Conservation (phyloP, 1,140 invertebrate species). For the Drosophila nasuta region DNA sequence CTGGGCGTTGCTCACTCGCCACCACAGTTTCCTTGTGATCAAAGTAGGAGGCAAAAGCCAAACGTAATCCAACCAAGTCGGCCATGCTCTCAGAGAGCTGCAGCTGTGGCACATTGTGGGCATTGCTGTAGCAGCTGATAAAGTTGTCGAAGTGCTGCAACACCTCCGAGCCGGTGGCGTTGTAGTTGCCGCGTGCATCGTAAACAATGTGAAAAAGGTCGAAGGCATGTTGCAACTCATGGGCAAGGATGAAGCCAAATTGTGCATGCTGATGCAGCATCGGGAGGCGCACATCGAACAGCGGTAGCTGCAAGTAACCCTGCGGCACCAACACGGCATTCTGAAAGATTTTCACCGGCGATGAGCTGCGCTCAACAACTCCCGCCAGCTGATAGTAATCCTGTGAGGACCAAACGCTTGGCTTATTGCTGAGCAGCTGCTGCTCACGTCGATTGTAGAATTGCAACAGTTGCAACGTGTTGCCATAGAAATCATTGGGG, state of each 20-base stretch:
- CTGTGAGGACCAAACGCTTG: not conserved
- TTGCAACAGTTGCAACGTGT: conserved; percentile 55
- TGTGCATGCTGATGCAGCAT: conserved; percentile 54
- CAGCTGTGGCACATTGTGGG: conserved; percentile 10
- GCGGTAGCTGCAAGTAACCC: conserved; percentile 60
- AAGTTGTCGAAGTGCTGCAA: conserved; percentile 53
- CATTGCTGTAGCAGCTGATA: conserved; percentile 43
- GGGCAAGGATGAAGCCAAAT: conserved; percentile 64
- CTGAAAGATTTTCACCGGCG: conserved; percentile 62
- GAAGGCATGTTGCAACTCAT: conserved; percentile 67
- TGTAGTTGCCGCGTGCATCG: conserved; percentile 59
- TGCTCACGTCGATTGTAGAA: conserved; percentile 35
- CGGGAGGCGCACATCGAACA: conserved; percentile 47
- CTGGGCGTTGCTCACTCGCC: not conserved
- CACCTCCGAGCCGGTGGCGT: conserved; percentile 43
- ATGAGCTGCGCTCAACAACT: conserved; percentile 51
- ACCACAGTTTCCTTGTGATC: not conserved
- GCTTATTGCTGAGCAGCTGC: conserved; percentile 31
- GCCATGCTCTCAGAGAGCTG: conserved; percentile 58
- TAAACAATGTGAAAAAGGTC: conserved; percentile 67
- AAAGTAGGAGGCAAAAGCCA: conserved; percentile 56
- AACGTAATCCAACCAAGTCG: conserved; percentile 61
- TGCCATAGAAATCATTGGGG: conserved; percentile 45
- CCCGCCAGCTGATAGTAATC: conserved; percentile 51
- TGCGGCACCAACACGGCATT: conserved; percentile 60